phyloP scores from a whole-genome alignment of 2,797 vertebrate species.

The Semaprochilodus insignis region DNA sequence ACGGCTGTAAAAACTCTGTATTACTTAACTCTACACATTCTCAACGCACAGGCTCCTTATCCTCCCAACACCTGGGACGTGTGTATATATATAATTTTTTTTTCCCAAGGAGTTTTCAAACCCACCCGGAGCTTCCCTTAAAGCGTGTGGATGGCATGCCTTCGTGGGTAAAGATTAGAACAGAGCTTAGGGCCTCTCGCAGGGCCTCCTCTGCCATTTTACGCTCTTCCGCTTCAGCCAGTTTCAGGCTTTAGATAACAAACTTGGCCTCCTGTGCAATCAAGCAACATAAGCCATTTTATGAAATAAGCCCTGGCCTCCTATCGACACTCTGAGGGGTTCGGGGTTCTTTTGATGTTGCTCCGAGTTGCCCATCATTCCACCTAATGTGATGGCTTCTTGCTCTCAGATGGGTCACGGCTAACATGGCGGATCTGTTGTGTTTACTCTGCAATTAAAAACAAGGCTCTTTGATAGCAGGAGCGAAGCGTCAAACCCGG shows the following conservation, averaged over 20 bases:
- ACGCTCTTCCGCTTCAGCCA: slow-evolving; percentile 61
- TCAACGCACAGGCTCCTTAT: neutral
- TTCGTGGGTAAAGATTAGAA: slow-evolving; percentile 50
- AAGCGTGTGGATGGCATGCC: slow-evolving; percentile 8
- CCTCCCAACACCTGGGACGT: slow-evolving; percentile 25
- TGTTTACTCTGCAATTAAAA: slow-evolving; percentile 68
- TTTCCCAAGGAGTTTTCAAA: neutral
- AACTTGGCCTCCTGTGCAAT: slow-evolving; percentile 77
- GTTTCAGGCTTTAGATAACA: slow-evolving; percentile 78
- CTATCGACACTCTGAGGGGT: slow-evolving; percentile 75
- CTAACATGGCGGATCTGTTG: slow-evolving; percentile 56
- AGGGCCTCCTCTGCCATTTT: slow-evolving; percentile 64
- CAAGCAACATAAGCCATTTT: slow-evolving; percentile 82
- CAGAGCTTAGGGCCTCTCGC: slow-evolving; percentile 54
- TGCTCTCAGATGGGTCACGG: slow-evolving; percentile 71
- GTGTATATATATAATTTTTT: neutral
- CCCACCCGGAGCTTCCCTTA: slow-evolving; percentile 22
- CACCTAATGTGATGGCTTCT: slow-evolving; percentile 82
- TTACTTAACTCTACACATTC: neutral
- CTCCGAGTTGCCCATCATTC: slow-evolving; percentile 83
- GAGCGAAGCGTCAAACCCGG: neutral
- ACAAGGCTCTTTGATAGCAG: neutral
- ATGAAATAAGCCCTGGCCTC: slow-evolving; percentile 77
- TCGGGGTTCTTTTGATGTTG: slow-evolving; percentile 81
- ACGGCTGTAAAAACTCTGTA: neutral